Percentiles rank a stretch among this genome's conserved stretches.
These are phyloP conservation scores for Echiichthys vipera DNA, from an alignment of 2,797 vertebrate genomes.

Conservation along the genomic window DNA sequence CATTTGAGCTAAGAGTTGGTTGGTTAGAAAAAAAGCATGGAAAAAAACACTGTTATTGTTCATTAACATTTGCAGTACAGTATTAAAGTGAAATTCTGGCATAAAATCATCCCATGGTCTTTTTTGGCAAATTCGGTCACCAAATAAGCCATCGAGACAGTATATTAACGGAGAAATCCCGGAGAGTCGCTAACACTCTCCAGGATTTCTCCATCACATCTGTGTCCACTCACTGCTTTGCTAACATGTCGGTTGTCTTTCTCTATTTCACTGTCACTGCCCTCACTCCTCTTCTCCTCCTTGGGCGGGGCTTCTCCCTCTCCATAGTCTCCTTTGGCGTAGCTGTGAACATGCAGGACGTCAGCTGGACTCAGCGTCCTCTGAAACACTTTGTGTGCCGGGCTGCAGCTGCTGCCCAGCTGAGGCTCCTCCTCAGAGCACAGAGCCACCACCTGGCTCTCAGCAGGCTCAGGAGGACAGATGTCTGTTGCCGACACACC, in stretches of 20 bases:
- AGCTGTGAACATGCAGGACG: constrained; percentile 92
- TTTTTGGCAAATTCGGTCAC: too few species aligned
- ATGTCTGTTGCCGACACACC: background rate
- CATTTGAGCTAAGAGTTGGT: background rate
- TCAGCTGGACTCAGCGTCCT: constrained; percentile 87
- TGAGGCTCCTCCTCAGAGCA: constrained; percentile 30
- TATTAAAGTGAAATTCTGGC: too few species aligned
- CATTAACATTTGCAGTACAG: background rate
- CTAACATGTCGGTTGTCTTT: constrained; percentile 50
- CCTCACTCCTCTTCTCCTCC: constrained; percentile 75
- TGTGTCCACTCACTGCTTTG: constrained; percentile 48
- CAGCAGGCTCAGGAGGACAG: constrained; percentile 23
- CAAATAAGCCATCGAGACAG: too few species aligned
- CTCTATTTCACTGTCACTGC: constrained; percentile 57
- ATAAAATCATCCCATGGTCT: too few species aligned
- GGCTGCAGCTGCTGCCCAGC: constrained; percentile 38
- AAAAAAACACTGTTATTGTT: background rate
- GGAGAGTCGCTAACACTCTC: too few species aligned
- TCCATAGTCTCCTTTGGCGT: constrained; percentile 87
- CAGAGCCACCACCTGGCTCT: constrained; percentile 16
- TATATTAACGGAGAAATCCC: too few species aligned
- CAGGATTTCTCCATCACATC: too few species aligned
- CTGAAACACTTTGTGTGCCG: constrained; percentile 80
- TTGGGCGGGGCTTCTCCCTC: constrained; percentile 68
- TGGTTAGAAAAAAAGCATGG: too few species aligned